Percentiles rank a stretch among this genome's conserved stretches.
These are phyloP conservation scores for Anagyrus pseudococci DNA, from an alignment of 2,888 invertebrate genomes.

Conservation along the genomic window DNA sequence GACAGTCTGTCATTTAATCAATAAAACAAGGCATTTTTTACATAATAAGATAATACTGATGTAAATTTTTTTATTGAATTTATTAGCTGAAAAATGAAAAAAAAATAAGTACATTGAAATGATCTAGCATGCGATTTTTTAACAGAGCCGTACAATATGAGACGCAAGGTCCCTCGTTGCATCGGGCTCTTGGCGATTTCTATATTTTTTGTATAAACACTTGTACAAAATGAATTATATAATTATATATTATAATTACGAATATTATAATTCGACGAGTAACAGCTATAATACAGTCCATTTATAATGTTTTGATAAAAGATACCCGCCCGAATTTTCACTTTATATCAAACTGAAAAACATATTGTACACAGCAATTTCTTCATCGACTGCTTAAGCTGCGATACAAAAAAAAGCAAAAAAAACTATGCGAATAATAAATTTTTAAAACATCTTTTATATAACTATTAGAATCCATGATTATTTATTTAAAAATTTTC, in stretches of 20 bases:
- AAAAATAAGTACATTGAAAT: conserved; percentile 31
- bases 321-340: conserved; percentile 28
- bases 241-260: conserved; percentile 40
- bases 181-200: conserved; percentile 36
- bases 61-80: conserved; percentile 60
- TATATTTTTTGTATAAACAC: conserved; percentile 42
- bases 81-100: conserved; percentile 41
- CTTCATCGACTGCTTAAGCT: conserved; percentile 37
- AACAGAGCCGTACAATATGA: conserved; percentile 29
- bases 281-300: conserved; percentile 19
- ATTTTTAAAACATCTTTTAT: conserved; percentile 45
- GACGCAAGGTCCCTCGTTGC: conserved; percentile 18
- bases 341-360: conserved; percentile 16
- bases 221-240: conserved; percentile 42
- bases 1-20: conserved; percentile 55
- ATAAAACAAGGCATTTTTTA: conserved; percentile 59
- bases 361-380: conserved; percentile 8
- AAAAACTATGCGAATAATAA: conserved; percentile 44
- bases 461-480: conserved; percentile 28
- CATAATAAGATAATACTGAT: conserved; percentile 58
- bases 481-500: too few species aligned
- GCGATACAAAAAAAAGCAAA: conserved; percentile 18
- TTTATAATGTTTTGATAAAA: conserved; percentile 25
- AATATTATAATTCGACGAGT: conserved; percentile 35
- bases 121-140: conserved; percentile 40